phyloP scores from a whole-genome alignment of 2,113 vertebrate genomes.

The Carlito syrichta region DNA sequence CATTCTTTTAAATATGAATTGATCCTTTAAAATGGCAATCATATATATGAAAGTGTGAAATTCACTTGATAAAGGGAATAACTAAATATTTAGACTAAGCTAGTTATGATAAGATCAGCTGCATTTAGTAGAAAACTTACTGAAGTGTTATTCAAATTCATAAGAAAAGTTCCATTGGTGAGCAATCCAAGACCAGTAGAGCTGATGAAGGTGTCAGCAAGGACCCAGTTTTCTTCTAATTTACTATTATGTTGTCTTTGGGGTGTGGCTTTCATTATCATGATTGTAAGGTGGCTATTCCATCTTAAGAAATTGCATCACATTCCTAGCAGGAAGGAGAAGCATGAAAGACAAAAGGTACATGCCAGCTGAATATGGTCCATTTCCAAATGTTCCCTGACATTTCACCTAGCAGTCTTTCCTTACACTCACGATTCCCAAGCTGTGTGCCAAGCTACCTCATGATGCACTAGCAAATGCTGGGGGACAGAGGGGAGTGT shows the following conservation, averaged over 20 bases:
- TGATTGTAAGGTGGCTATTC: neutral
- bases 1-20: conserved; percentile 7
- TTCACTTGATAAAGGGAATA: neutral
- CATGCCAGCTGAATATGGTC: neutral
- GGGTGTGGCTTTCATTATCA: neutral
- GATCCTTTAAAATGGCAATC: neutral
- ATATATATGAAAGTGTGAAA: neutral
- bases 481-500: accelerated
- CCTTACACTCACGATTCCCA: neutral
- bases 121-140: neutral
- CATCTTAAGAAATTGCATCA: neutral
- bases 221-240: neutral
- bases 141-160: neutral
- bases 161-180: neutral
- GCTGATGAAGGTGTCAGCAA: neutral
- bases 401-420: neutral
- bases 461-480: neutral
- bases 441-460: neutral
- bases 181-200: neutral
- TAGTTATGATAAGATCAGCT: neutral
- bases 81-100: neutral
- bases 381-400: neutral
- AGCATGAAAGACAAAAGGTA: neutral
- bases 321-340: neutral
- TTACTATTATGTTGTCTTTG: neutral